Evolutionary conservation across 2,113 vertebrate species (phyloP), one percentile per base, ranked within the genome.

Genomic region (Scatophagus argus): DNA sequence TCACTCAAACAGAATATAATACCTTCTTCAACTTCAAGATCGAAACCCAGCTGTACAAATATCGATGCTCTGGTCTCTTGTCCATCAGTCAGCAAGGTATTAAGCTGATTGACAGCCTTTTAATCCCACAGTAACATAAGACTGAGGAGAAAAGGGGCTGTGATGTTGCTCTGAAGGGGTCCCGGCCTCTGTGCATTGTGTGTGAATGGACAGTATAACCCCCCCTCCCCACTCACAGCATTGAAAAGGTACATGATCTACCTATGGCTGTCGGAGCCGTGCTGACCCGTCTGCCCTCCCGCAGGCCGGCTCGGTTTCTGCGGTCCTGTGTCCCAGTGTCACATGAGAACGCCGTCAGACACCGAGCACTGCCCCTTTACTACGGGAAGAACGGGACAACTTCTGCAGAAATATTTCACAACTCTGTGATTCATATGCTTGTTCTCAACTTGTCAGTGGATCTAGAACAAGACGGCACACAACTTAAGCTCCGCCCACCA

Each of bases 261-360:
- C 88, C 81, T 68, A 75, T 59, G 79, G 70, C 85, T 69, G 74
- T 31, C 39, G 52, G 69, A 79, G 79, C 75, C 61, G 62, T 56
- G 27, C 74, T 62, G 85, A 93, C 60, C 84, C 0, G 17, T 55
- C 46, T 14, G 86, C 81, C 89, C 90, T 84, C 92, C 91, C 44
- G 72, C 77, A 32, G 91, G 63, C 60, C 51, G 71, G 89, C 92
- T 92, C 79, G 14, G 91, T 93, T 94, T 93, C 93, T 85, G 67
- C 74, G 60, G 67, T 81, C 85, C 80, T 86, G 87, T 77, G 90
- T 88, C 69, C 71, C 36, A 27, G 39, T 71, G 91, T 91, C 88
- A 93, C 80, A 73, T 83, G 91, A 94, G 88, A 90, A 72, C 54
- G 0, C 23, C 2, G 8, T 5, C n/a, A 36, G 21, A 52, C 14